Evolutionary conservation across 1,140 invertebrate genomes (phyloP).

Genomic region (Drosophila nigromelanica): DNA sequence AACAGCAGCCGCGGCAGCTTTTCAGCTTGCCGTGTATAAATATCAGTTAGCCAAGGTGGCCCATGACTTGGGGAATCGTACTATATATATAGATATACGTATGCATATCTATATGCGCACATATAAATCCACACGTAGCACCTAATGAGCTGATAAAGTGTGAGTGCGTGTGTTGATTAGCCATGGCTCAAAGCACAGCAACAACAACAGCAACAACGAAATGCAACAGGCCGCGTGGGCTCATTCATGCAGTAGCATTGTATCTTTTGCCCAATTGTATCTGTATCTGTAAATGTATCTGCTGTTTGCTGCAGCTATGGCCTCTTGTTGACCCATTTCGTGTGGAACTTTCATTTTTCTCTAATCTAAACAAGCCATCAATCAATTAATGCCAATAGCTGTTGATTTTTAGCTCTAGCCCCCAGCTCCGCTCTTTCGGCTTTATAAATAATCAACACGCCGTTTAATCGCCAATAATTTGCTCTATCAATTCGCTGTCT

Average conservation of each 20-base stretch:
- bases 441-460: slow-evolving; percentile 52
- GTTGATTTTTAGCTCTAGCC: slow-evolving; percentile 10
- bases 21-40: slow-evolving; percentile 36
- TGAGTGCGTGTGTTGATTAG: slow-evolving; percentile 62
- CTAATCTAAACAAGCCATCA: slow-evolving; percentile 77
- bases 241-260: slow-evolving; percentile 38
- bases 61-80: slow-evolving; percentile 43
- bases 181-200: slow-evolving; percentile 42
- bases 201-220: slow-evolving; percentile 28
- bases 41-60: slow-evolving; percentile 23
- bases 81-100: slow-evolving; percentile 9
- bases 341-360: slow-evolving; percentile 69
- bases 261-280: slow-evolving; percentile 39
- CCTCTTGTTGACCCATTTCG: slow-evolving; percentile 62
- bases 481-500: slow-evolving; percentile 67
- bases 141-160: slow-evolving; percentile 74
- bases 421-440: slow-evolving; percentile 12
- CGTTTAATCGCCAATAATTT: slow-evolving; percentile 70
- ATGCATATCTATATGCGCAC: slow-evolving; percentile 2
- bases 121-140: slow-evolving; percentile 44
- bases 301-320: slow-evolving; percentile 19
- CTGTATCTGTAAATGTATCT: slow-evolving; percentile 35
- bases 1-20: slow-evolving; percentile 32
- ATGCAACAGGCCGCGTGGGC: slow-evolving; percentile 33
- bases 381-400: slow-evolving; percentile 72